Percentiles rank a stretch among this genome's conserved stretches.
phyloP scores from a whole-genome alignment of 2,888 invertebrate genomes.

The Anthophora plumipes region DNA sequence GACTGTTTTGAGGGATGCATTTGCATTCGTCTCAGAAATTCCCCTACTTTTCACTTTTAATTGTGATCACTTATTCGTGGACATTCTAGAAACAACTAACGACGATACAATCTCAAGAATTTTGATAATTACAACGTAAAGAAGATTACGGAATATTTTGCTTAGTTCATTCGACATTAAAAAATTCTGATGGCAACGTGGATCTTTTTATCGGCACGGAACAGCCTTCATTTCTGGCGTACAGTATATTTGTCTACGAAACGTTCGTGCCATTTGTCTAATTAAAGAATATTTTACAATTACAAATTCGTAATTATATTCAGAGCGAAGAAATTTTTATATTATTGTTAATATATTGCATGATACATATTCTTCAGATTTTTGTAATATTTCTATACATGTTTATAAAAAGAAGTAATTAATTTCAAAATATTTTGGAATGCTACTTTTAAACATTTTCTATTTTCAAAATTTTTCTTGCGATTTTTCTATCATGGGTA shows the following conservation, averaged over 20 bases:
- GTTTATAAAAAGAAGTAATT: too few species aligned
- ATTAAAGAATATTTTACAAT: background rate
- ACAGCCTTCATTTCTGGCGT: slow-evolving; percentile 43
- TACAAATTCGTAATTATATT: background rate
- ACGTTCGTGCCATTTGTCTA: slow-evolving; percentile 25
- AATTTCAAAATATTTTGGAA: background rate
- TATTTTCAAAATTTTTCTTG: background rate
- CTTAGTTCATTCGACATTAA: background rate
- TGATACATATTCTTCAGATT: too few species aligned
- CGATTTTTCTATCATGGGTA: background rate
- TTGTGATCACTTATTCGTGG: slow-evolving; percentile 22
- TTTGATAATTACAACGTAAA: background rate
- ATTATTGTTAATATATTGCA: background rate
- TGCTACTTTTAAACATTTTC: background rate
- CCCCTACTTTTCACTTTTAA: slow-evolving; percentile 37
- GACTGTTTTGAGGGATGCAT: slow-evolving; percentile 30
- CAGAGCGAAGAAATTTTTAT: background rate
- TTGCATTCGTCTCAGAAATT: slow-evolving; percentile 51
- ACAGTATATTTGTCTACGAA: slow-evolving; percentile 54
- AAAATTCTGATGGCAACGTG: slow-evolving; percentile 47
- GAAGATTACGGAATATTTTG: background rate
- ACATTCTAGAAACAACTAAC: slow-evolving; percentile 3
- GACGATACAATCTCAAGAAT: slow-evolving; percentile 1
- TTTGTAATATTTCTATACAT: too few species aligned
- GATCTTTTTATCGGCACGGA: slow-evolving; percentile 23